These are phyloP conservation scores for Acronicta aceris DNA, from an alignment of 2,888 invertebrate species.

Conservation along the genomic window DNA sequence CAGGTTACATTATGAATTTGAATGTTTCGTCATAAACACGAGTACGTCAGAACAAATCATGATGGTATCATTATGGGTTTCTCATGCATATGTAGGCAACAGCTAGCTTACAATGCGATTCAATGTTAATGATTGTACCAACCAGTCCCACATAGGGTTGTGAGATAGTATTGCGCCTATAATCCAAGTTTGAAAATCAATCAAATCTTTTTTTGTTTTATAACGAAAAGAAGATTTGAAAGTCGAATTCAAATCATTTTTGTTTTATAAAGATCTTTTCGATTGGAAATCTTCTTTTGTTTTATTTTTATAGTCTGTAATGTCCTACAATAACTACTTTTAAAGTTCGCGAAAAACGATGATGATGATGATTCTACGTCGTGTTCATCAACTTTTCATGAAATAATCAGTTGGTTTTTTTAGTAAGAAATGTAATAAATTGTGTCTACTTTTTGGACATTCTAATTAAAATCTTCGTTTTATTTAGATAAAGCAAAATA, in stretches of 20 bases:
- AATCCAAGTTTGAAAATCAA: too few relatives aligned
- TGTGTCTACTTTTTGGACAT: background rate
- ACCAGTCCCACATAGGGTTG: slow-evolving; percentile 31
- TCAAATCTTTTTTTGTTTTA: too few relatives aligned
- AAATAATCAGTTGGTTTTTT: background rate
- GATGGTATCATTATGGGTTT: slow-evolving; percentile 51
- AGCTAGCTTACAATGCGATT: slow-evolving; percentile 49
- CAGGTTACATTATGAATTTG: slow-evolving; percentile 18
- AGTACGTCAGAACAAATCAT: slow-evolving; percentile 37
- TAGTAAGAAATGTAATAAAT: background rate
- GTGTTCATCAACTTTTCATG: too few relatives aligned
- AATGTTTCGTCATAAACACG: slow-evolving; percentile 39
- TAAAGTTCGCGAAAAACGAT: too few relatives aligned
- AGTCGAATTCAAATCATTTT: too few relatives aligned
- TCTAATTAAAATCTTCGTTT: background rate
- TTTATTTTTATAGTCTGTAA: too few relatives aligned
- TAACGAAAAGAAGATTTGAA: too few relatives aligned
- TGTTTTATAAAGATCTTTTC: too few relatives aligned
- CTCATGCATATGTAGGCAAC: slow-evolving; percentile 47
- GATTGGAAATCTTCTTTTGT: too few relatives aligned
- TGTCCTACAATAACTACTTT: too few relatives aligned
- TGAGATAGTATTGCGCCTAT: background rate
- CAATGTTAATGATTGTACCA: slow-evolving; percentile 58
- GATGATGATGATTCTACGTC: too few relatives aligned
- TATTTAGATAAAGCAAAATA: slow-evolving; percentile 1